Evolutionary conservation across 2,797 vertebrate species (phyloP), one percentile per base, ranked within the genome.

Genomic region (Artibeus jamaicensis): DNA sequence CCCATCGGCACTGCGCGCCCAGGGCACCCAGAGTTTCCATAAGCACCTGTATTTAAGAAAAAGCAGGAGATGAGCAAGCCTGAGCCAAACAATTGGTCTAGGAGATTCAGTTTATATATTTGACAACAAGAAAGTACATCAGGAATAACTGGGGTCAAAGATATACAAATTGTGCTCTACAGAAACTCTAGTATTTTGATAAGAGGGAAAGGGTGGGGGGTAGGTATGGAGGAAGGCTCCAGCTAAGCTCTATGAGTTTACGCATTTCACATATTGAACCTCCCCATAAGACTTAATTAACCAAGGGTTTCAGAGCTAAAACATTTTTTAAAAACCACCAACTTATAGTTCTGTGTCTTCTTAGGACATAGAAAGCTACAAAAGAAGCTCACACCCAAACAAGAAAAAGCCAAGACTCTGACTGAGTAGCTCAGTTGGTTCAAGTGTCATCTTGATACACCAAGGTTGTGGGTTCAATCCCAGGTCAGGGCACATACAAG

Each of bases 1-100:
- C 99, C 99, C 99, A 99, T 39, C 99, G 98, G 98, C 99, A 99
- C 98, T 99, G 99, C 16, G 99, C 99, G 0, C 99, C 99, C 97
- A 99, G 74, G 5, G 99, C 99, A 0, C 99, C 99, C 73, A 99
- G 99, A 0, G 99, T 99, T 98, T 99, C 99, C 99, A 99, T 99
- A 77, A 99, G 99, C 76, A 99, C 99, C 99, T 99, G 88, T 0
- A 55, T 76, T 34, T 34, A 50, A 74, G 53, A 42, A 19, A 79
- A 94, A 57, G 46, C 59, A 15, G 11, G 4, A 62, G 29, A 46
- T 68, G 62, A 96, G 44, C 32, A 53, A 42, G 70, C 7, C 10
- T 26, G 62, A 12, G n/a, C 50, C 32, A 85, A 71, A 90, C 46
- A 57, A 11, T 1, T 32, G 67, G 44, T 74, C 74, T 67, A 84